Base-by-base conservation (phyloP, 2,888 invertebrate species). In the Pollenia angustigena region DNA sequence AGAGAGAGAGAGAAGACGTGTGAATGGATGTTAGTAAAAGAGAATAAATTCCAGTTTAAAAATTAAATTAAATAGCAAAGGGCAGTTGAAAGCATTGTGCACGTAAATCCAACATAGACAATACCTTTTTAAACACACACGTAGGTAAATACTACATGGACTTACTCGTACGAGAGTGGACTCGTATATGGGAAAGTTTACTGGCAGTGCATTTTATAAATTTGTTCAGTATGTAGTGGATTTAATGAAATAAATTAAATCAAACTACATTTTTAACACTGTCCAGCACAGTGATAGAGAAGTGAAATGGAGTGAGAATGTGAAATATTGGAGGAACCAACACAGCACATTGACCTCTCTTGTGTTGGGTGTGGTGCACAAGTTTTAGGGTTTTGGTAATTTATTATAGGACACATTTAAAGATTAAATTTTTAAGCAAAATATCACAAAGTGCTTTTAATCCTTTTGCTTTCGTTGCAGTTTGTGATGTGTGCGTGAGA, bases 31-130 rank as follows among this genome's bases (percentile, higher is more conserved):
- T 66, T 42, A 79, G 68, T n/a, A 40, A 46, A 68, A 42, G 54
- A 62, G 46, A 54, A 75, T 72, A 81, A 79, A 82, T 79, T 60
- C 48, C 81, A 64, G 75, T 82, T 82, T 85, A 72, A 81, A 79
- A 85, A 85, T 81, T 82, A 86, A 82, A 86, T 82, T 82, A 86
- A 86, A 82, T 82, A 79, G 50, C 79, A 85, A 82, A 82, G 85
- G 68, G 79, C 68, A 71, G 76, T 62, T 76, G n/a, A 50, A 75
- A 72, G 54, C 62, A 52, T 54, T 46, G 44, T 69, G 54, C 60
- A 23, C 50, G n/a, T 32, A 68, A 69, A 78, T 11, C 14, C 54
- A 64, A 64, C 54, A 76, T 64, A 60, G 75, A 66, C 42, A 60
- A 58, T 50, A 74, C 18, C 42, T 62, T 64, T 56, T 12, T 46